These are phyloP conservation scores for Anas platyrhynchos DNA, from an alignment of 2,113 vertebrate species.

Conservation along the genomic window DNA sequence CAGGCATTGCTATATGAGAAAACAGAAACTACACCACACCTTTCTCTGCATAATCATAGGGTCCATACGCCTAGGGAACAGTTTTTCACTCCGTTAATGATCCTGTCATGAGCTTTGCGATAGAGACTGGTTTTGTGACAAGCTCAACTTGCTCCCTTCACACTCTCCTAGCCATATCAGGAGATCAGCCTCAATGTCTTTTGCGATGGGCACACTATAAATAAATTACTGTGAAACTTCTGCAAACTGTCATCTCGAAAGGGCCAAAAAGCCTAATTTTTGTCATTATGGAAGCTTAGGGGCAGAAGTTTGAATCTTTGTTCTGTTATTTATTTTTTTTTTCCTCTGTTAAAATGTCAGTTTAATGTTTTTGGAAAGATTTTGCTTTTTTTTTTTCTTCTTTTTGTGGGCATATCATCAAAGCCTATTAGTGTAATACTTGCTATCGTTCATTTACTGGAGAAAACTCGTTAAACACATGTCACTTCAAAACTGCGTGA, in stretches of 20 bases:
- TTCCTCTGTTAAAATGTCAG: neutral
- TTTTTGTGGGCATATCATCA: slow-evolving; percentile 37
- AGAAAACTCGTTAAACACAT: slow-evolving; percentile 68
- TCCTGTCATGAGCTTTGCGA: neutral
- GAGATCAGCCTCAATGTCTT: neutral
- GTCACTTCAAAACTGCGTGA: slow-evolving; percentile 58
- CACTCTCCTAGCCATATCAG: neutral
- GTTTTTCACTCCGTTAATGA: neutral
- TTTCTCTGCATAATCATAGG: neutral
- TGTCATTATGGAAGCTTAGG: neutral
- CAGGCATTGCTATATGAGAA: neutral
- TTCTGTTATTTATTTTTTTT: neutral
- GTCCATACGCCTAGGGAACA: neutral
- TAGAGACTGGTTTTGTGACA: neutral
- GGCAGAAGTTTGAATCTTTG: neutral
- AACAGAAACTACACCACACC: neutral
- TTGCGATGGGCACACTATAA: neutral
- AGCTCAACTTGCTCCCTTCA: neutral
- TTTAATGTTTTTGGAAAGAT: slow-evolving; percentile 33
- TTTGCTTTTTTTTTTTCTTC: slow-evolving; percentile 10
- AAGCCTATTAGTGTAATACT: slow-evolving; percentile 57
- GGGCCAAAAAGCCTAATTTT: neutral
- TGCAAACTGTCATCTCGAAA: neutral
- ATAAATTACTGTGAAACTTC: neutral
- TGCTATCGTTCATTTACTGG: slow-evolving; percentile 58